Evolutionary conservation across 2,113 vertebrate species (phyloP), one percentile per base, ranked within the genome.

Genomic region (Rhombomys opimus): DNA sequence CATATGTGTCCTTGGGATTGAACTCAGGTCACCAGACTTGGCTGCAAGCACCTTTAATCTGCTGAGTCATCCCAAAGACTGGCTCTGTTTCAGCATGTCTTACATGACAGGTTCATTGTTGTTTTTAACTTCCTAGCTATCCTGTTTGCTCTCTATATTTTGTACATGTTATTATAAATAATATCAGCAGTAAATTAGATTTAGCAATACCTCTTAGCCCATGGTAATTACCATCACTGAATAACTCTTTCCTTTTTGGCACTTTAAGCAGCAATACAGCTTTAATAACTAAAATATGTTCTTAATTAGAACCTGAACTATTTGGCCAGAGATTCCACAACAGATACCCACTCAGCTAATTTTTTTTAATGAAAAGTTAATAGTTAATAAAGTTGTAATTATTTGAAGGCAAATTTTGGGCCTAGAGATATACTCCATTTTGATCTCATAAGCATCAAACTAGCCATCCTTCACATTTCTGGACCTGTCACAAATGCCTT

Each of bases 301-400:
- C 27, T 8, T 73, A 52, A 63, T 65, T 65, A 63, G 73, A 96
- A 38, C 35, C 1, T 25, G 6, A 87, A 76, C 67, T 90, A 85
- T 17, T 93, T 77, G 75, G 17, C 50, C 38, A 92, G 67, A 70
- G 30, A 8, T 72, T n/a, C 81, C 3, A 84, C n/a, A 72, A 27
- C 20, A 11, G 18, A 18, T 85, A 91, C 2, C 13, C 27, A 54
- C 57, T 54, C n/a, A 87, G 46, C 38, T 72, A n/a, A 13, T 6
- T n/a, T 87, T 23, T 87, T 38, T 35, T 72, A 85, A 25, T 76
- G 73, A 93, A 90, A 91, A 54, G 4, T 57, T 52, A 88, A 50
- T 3, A 95, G 50, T 86, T 90, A 11, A 82, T 82, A 75, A 87
- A 77, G 81, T 84, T 72, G 90, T 78, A 78, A 25, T 84, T 88